Percentiles rank a stretch among this genome's conserved stretches.
These are phyloP conservation scores for Phodopus roborovskii DNA, from an alignment of 2,113 vertebrate genomes.

Conservation along the genomic window DNA sequence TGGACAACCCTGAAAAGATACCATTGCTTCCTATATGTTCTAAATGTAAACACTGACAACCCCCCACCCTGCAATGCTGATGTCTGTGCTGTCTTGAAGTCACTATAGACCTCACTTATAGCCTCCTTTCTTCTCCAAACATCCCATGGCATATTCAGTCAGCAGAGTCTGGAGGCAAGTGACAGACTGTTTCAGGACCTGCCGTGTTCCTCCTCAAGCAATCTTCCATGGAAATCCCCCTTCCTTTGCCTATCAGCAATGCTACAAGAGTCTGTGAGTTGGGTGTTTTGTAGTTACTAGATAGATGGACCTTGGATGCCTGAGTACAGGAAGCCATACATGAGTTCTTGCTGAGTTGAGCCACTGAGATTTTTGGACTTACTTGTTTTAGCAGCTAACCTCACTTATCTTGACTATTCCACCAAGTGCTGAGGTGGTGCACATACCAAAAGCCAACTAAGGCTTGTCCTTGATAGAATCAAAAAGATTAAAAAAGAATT, in stretches of 20 bases:
- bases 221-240: not conserved
- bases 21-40: not conserved
- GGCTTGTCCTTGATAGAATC: not conserved
- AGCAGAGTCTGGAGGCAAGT: not conserved
- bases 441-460: not conserved
- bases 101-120: not conserved
- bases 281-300: too few species aligned
- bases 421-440: not conserved
- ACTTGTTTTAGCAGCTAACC: not conserved
- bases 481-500: not conserved
- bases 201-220: not conserved
- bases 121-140: not conserved
- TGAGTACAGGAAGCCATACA: not conserved
- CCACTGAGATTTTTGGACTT: not conserved
- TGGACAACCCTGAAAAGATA: too few species aligned
- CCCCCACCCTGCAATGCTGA: fast-evolving
- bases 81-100: not conserved
- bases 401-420: not conserved
- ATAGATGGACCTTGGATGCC: not conserved
- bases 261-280: not conserved
- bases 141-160: not conserved
- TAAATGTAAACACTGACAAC: not conserved
- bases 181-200: not conserved
- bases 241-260: not conserved
- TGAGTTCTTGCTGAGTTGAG: not conserved